A percentile compares a stretch with the other conserved stretches of the same genome.
These are phyloP conservation scores for Neuroterus valhalla DNA, from an alignment of 1,140 invertebrate species.

Conservation along the genomic window DNA sequence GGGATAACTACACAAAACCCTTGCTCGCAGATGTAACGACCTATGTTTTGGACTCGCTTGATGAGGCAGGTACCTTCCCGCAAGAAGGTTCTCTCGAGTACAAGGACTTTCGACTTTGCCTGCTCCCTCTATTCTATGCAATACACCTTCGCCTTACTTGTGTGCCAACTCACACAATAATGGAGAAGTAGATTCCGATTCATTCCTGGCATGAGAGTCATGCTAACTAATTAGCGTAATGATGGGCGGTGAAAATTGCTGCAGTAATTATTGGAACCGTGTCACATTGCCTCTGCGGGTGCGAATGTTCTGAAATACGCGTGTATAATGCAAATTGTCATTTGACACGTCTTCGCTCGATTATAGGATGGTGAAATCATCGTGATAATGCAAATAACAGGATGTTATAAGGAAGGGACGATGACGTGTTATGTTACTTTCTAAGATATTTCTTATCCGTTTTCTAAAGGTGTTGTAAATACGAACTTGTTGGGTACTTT, in stretches of 20 bases:
- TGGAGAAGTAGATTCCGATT: background rate
- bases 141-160: background rate
- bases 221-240: constrained; percentile 30
- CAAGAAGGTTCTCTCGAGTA: background rate
- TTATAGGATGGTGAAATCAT: constrained; percentile 21
- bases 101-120: background rate
- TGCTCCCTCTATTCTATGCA: constrained; percentile 5
- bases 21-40: background rate
- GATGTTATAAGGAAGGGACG: constrained; percentile 4
- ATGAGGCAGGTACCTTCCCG: constrained; percentile 2
- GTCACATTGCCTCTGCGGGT: background rate
- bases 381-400: constrained; percentile 27
- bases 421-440: background rate
- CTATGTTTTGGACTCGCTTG: constrained; percentile 3
- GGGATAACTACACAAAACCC: background rate
- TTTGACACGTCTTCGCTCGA: constrained; percentile 15
- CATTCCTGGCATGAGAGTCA: constrained; percentile 4
- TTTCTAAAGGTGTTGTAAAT: background rate
- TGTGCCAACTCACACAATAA: background rate
- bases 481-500: no score
- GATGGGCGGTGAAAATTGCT: constrained; percentile 24
- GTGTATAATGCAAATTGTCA: constrained; percentile 26
- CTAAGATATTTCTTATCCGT: background rate
- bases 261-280: constrained; percentile 23
- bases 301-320: background rate